These are phyloP conservation scores for Synanthedon myopaeformis DNA, from an alignment of 2,888 invertebrate genomes.

Conservation along the genomic window DNA sequence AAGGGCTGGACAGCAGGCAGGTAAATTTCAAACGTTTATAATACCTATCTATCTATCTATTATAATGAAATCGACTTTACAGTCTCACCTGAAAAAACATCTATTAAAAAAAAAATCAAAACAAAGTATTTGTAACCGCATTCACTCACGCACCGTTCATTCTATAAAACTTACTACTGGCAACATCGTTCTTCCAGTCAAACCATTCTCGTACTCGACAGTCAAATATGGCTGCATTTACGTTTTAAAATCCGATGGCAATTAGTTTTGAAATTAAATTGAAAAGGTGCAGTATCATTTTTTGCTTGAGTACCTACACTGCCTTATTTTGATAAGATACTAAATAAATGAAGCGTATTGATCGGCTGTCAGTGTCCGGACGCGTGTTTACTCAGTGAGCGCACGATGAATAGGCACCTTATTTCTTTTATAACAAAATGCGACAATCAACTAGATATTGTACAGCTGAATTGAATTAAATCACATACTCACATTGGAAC, in stretches of 20 bases:
- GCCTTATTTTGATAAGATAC: constrained; percentile 56
- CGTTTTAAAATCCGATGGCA: neutral
- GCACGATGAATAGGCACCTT: constrained; percentile 15
- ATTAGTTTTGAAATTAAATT: neutral
- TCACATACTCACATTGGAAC: constrained; percentile 6
- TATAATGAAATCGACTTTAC: neutral
- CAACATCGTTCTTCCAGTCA: constrained; percentile 9
- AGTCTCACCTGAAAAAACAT: neutral
- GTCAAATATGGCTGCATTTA: neutral
- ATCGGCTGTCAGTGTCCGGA: constrained; percentile 41
- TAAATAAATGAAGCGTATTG: constrained; percentile 64
- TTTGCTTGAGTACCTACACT: constrained; percentile 1
- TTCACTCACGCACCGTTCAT: constrained; percentile 14
- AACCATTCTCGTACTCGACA: neutral
- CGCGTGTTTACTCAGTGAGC: constrained; percentile 49
- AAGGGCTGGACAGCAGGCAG: too few relatives aligned
- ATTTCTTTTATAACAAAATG: constrained; percentile 23
- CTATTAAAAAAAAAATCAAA: neutral
- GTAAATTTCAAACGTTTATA: too few relatives aligned
- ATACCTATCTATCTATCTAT: too few relatives aligned
- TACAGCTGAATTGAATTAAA: neutral
- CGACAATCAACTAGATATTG: constrained; percentile 25
- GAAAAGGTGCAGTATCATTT: neutral
- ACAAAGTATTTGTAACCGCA: constrained; percentile 11
- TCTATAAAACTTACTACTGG: constrained; percentile 11